A percentile compares a stretch with the other conserved stretches of the same genome.
Evolutionary conservation across 2,113 vertebrate genomes (phyloP).

Genomic region (Phrynosoma platyrhinos): DNA sequence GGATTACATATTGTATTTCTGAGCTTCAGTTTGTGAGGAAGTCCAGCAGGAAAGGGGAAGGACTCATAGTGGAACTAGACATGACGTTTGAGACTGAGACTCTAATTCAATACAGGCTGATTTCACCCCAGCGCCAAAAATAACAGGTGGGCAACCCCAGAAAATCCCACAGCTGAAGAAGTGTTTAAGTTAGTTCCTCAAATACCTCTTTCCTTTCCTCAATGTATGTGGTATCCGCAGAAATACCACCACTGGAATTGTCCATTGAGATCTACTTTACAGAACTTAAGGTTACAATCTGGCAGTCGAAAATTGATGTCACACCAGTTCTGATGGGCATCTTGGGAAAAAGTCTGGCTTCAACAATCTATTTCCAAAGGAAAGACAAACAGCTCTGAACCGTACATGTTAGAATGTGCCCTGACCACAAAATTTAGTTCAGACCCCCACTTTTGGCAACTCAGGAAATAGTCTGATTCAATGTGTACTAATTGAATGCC

Average conservation of each 20-base stretch:
- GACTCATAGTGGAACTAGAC: fast-evolving
- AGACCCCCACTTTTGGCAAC: neutral
- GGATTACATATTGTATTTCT: slow-evolving; percentile 9
- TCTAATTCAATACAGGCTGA: slow-evolving; percentile 26
- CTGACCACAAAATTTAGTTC: neutral
- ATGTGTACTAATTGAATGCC: neutral
- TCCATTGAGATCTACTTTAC: neutral
- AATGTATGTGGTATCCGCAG: neutral
- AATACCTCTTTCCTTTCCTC: neutral
- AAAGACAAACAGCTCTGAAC: neutral
- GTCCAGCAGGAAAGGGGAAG: slow-evolving; percentile 16
- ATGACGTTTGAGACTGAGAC: slow-evolving; percentile 15
- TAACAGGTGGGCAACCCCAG: slow-evolving; percentile 4
- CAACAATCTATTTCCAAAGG: neutral
- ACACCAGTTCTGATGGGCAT: neutral
- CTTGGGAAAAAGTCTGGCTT: neutral
- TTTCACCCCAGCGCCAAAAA: slow-evolving; percentile 29
- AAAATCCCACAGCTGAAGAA: neutral
- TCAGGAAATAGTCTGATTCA: neutral
- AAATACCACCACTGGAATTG: neutral
- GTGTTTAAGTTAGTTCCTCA: neutral
- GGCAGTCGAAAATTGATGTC: neutral
- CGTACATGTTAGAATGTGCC: too few relatives aligned
- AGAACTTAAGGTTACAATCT: neutral
- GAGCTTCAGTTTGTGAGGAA: slow-evolving; percentile 38